phyloP scores from a whole-genome alignment of 2,888 invertebrate genomes.

The Scaeva pyrastri region DNA sequence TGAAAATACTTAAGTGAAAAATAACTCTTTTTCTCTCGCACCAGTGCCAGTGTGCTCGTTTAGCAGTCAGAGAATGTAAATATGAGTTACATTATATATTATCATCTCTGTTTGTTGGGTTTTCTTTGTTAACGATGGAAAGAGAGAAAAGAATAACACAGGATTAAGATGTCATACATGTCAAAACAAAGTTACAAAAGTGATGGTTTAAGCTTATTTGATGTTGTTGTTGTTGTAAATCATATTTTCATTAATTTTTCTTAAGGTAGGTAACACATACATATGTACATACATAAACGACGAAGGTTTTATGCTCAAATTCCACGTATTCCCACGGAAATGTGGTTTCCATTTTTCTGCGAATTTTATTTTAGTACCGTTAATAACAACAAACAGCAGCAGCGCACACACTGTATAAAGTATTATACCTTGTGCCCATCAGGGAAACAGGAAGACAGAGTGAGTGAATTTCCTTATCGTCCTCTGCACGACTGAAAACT shows the following conservation, averaged over 20 bases:
- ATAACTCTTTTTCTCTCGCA: not conserved
- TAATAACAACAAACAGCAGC: too few relatives aligned
- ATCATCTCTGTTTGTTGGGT: not conserved
- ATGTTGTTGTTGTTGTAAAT: not conserved
- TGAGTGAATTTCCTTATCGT: not conserved
- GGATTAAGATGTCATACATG: constrained; percentile 21
- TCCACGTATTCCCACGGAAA: not conserved
- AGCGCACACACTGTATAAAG: not conserved
- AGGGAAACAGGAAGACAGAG: not conserved
- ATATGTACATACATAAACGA: not conserved
- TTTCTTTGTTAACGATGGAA: not conserved
- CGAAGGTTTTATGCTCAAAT: not conserved
- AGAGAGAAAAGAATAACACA: not conserved
- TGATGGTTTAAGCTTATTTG: not conserved
- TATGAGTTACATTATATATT: not conserved
- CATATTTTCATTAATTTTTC: not conserved
- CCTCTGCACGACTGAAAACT: not conserved
- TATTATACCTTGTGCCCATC: too few relatives aligned
- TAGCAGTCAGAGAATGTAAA: too few relatives aligned
- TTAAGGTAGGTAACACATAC: too few relatives aligned
- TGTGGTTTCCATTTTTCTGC: not conserved
- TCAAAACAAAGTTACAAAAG: constrained; percentile 20
- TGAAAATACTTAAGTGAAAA: not conserved
- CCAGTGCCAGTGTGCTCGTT: not conserved
- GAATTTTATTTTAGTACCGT: constrained; percentile 1